A percentile compares a stretch with the other conserved stretches of the same genome.
Conservation (phyloP, 2,888 invertebrate species). For the Acronicta alni region DNA sequence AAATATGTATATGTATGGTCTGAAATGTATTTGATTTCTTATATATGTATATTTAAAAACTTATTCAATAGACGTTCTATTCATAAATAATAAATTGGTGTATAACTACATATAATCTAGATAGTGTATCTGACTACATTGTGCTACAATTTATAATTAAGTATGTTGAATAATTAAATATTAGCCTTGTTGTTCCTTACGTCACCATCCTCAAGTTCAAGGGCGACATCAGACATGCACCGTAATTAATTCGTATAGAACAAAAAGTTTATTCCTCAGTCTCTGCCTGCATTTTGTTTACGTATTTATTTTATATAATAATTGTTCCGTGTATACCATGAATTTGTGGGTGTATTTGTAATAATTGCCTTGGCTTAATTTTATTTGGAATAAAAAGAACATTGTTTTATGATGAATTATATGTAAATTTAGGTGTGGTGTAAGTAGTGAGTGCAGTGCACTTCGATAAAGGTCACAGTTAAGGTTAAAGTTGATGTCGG, state of each 20-base stretch:
- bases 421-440: constrained; percentile 52
- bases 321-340: constrained; percentile 4
- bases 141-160: constrained; percentile 17
- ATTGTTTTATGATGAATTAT: constrained; percentile 18
- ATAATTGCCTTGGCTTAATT: not conserved
- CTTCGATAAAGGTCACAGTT: constrained; percentile 85
- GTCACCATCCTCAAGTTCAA: constrained; percentile 53
- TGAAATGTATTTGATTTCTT: too few species aligned
- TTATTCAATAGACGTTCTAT: not conserved
- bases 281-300: constrained; percentile 11
- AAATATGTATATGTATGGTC: too few species aligned
- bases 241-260: constrained; percentile 34
- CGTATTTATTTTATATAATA: not conserved
- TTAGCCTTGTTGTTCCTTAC: constrained; percentile 29
- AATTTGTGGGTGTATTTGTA: not conserved
- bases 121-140: constrained; percentile 7
- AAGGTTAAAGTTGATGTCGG: constrained; percentile 87
- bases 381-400: not conserved
- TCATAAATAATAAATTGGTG: constrained; percentile 1
- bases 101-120: not conserved
- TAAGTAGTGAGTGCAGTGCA: constrained; percentile 81
- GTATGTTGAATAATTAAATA: constrained; percentile 30
- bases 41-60: too few species aligned
- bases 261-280: constrained; percentile 25
- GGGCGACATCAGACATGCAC: constrained; percentile 35